These are phyloP conservation scores for Myiozetetes cayanensis DNA, from an alignment of 2,113 vertebrate species.

Conservation along the genomic window DNA sequence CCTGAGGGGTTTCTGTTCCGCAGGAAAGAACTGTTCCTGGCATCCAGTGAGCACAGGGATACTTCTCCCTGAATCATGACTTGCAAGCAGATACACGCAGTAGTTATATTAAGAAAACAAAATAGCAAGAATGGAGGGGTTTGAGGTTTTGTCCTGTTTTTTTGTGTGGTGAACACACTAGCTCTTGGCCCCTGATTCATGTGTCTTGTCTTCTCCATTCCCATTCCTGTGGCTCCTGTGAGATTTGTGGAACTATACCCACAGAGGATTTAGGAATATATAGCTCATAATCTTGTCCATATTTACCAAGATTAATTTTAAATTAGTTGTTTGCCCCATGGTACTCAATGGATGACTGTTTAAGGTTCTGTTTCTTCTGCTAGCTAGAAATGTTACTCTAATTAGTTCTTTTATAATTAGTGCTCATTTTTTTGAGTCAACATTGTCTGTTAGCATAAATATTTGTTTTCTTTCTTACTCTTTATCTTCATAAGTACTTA, in stretches of 20 bases:
- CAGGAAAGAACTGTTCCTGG: not conserved
- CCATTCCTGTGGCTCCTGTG: not conserved
- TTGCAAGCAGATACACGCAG: not conserved
- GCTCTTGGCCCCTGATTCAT: not conserved
- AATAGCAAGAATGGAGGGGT: not conserved
- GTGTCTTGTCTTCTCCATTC: not conserved
- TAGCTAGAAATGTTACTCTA: not conserved
- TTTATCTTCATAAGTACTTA: not conserved
- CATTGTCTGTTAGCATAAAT: not conserved
- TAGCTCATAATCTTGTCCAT: not conserved
- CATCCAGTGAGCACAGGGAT: not conserved
- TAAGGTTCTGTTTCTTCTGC: not conserved
- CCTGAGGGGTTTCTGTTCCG: not conserved
- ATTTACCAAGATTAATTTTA: not conserved
- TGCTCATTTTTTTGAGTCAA: not conserved
- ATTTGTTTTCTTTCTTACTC: not conserved
- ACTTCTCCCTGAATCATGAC: not conserved
- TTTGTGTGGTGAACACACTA: not conserved
- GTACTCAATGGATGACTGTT: not conserved
- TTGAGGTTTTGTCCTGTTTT: not conserved
- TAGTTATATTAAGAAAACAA: not conserved
- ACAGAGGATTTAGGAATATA: not conserved
- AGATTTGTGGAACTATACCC: not conserved
- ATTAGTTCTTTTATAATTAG: not conserved
- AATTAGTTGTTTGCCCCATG: not conserved